A percentile compares a stretch with the other conserved stretches of the same genome.
These are phyloP conservation scores for Varanus salvator DNA, from an alignment of 2,113 vertebrate genomes.

Conservation along the genomic window DNA sequence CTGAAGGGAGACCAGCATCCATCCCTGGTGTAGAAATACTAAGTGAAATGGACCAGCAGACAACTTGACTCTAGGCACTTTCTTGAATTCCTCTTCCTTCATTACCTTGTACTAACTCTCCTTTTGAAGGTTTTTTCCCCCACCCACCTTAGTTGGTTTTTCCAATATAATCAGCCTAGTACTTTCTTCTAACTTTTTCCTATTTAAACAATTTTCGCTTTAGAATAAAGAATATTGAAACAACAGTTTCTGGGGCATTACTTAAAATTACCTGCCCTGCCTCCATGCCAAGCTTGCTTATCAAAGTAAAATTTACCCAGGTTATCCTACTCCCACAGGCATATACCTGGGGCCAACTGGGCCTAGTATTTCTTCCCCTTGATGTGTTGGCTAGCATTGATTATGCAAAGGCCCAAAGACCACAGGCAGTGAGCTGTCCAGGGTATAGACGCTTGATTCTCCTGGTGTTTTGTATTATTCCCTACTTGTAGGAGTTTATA, in stretches of 20 bases:
- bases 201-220: background rate
- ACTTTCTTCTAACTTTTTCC: background rate
- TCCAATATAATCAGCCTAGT: background rate
- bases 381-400: background rate
- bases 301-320: background rate
- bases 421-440: background rate
- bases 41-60: too few species aligned
- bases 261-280: background rate
- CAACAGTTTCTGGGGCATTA: background rate
- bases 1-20: too few species aligned
- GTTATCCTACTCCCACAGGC: background rate
- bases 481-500: background rate
- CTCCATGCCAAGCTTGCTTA: background rate
- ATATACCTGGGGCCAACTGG: background rate
- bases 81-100: too few species aligned
- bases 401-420: background rate
- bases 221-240: constrained; percentile 1
- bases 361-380: background rate
- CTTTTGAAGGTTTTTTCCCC: background rate
- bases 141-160: background rate
- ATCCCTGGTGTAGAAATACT: too few species aligned
- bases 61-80: too few species aligned
- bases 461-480: background rate
- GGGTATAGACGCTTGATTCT: background rate
- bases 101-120: background rate